phyloP scores from a whole-genome alignment of 2,797 vertebrate genomes.

The Simalia tracyae region DNA sequence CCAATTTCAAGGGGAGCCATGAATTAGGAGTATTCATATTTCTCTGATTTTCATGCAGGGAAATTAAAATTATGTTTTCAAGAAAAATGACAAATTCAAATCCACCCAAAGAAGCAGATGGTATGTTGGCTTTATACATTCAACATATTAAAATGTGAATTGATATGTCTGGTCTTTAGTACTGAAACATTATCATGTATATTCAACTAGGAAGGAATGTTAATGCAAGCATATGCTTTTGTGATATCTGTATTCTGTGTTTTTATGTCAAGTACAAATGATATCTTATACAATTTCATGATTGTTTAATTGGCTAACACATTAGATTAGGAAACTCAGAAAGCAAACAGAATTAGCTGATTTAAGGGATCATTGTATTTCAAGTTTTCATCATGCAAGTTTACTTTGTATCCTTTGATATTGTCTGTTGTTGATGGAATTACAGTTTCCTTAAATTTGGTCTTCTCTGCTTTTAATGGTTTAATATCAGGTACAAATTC shows the following conservation, averaged over 20 bases:
- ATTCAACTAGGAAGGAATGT: neutral
- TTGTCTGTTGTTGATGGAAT: neutral
- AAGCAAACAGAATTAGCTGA: neutral
- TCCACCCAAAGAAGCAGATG: neutral
- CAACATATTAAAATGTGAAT: neutral
- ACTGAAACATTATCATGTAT: neutral
- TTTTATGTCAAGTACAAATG: neutral
- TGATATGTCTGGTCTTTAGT: neutral
- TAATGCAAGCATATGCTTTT: conserved; percentile 3
- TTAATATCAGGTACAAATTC: neutral
- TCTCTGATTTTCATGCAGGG: neutral
- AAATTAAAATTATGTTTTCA: neutral
- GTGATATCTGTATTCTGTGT: no score
- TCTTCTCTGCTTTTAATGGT: neutral
- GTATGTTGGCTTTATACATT: neutral
- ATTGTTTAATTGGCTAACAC: neutral
- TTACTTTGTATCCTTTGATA: neutral
- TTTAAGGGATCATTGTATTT: neutral
- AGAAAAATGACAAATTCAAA: neutral
- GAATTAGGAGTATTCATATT: no score
- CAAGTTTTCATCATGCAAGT: neutral
- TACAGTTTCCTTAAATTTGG: neutral
- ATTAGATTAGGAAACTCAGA: neutral
- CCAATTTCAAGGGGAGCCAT: neutral
- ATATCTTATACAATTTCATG: neutral